These are phyloP conservation scores for Tipula unca DNA, from an alignment of 2,888 invertebrate species.

Conservation along the genomic window DNA sequence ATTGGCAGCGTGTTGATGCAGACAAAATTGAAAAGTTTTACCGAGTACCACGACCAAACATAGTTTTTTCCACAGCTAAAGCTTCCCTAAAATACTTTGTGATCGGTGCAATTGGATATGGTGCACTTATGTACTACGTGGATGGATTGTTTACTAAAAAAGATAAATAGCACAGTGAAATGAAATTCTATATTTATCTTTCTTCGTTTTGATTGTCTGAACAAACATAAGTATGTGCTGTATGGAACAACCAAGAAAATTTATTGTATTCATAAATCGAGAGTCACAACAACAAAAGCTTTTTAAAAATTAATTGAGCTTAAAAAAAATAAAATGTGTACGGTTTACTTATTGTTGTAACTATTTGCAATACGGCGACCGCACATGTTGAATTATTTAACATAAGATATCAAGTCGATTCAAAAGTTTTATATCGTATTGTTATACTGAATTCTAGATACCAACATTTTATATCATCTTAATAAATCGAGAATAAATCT, in stretches of 20 bases:
- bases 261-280: background rate
- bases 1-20: slow-evolving; percentile 26
- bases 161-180: background rate
- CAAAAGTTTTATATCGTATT: background rate
- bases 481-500: background rate
- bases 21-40: slow-evolving; percentile 26
- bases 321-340: background rate
- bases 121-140: background rate
- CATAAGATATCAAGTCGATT: background rate
- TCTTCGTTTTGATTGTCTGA: background rate
- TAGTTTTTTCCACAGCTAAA: background rate
- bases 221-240: background rate
- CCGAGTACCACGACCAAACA: slow-evolving; percentile 21
- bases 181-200: background rate
- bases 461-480: background rate
- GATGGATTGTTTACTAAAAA: background rate
- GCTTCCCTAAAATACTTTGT: background rate
- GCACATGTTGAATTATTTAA: background rate
- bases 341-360: background rate
- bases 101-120: background rate
- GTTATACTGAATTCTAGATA: background rate
- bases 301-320: background rate
- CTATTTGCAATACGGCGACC: background rate
- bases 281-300: background rate
- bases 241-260: background rate